Evolutionary conservation across 2,797 vertebrate genomes (phyloP).

Genomic region (Gobionotothen gibberifrons): DNA sequence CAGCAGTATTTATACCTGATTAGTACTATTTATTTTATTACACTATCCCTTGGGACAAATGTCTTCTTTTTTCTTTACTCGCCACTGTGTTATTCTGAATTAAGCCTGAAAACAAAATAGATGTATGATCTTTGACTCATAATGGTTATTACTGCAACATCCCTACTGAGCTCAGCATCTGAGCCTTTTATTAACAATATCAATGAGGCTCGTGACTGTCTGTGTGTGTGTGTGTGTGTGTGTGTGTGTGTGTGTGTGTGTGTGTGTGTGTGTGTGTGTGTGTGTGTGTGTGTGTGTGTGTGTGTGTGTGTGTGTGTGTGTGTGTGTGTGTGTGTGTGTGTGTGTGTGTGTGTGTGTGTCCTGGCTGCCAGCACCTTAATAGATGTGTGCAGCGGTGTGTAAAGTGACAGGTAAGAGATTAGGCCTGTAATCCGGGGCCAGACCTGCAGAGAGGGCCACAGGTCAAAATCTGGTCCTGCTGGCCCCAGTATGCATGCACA

Average conservation of each 20-base stretch:
- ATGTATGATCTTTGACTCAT: not conserved
- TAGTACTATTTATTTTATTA: too few species aligned
- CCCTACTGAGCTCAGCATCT: not conserved
- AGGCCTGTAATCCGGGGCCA: conserved; percentile 84
- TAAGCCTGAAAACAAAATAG: not conserved
- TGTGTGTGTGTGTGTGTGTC: conserved; percentile 29
- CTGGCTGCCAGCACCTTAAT: conserved; percentile 69
- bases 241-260: not conserved
- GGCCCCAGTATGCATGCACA: conserved; percentile 65
- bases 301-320: not conserved
- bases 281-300: not conserved
- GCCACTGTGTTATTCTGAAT: not conserved
- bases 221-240: conserved; percentile 3
- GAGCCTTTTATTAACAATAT: not conserved
- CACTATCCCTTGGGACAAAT: not conserved
- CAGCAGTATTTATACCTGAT: too few species aligned
- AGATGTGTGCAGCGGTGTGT: conserved; percentile 83
- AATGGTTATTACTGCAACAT: conserved; percentile 4
- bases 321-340: conserved; percentile 18
- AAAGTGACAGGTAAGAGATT: conserved; percentile 88
- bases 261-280: not conserved
- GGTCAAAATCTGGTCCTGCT: conserved; percentile 88
- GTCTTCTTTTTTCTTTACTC: not conserved
- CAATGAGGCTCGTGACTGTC: not conserved
- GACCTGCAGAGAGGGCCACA: conserved; percentile 82